These are phyloP conservation scores for Himalopsyche kuldschensis DNA, from an alignment of 2,888 invertebrate genomes.

Conservation along the genomic window DNA sequence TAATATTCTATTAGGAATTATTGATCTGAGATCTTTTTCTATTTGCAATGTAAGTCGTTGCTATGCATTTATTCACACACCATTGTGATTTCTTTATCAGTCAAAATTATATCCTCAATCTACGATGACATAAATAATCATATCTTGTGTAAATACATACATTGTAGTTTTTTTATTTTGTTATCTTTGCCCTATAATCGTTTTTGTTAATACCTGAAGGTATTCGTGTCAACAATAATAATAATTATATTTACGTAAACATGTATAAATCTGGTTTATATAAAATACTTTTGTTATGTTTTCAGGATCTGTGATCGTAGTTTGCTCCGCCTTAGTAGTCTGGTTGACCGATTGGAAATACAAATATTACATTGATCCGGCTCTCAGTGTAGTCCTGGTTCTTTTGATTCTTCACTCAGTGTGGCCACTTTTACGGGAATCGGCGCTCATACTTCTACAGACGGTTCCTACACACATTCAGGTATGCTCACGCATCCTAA, in stretches of 20 bases:
- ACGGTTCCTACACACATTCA: constrained; percentile 98
- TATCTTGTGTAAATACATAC: background rate
- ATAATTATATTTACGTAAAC: too few species aligned
- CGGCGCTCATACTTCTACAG: constrained; percentile 92
- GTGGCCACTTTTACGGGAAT: constrained; percentile 91
- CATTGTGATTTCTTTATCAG: background rate
- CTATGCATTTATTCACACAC: background rate
- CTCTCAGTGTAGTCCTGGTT: constrained; percentile 87
- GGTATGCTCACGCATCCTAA: constrained; percentile 42
- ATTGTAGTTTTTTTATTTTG: background rate
- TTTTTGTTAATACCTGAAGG: background rate
- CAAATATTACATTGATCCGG: constrained; percentile 90
- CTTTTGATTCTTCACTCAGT: constrained; percentile 84
- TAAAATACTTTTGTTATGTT: constrained; percentile 46
- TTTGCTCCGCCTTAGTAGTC: constrained; percentile 78
- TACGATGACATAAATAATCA: background rate
- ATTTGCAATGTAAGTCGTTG: background rate
- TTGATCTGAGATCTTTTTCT: too few species aligned
- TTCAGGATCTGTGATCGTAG: constrained; percentile 83
- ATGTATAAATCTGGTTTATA: too few species aligned
- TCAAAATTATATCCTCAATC: background rate
- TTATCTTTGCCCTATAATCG: background rate
- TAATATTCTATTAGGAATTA: too few species aligned
- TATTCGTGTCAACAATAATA: background rate
- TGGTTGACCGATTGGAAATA: constrained; percentile 82